Base-by-base conservation (phyloP, 2,113 vertebrate species). In the Pangasianodon gigas region DNA sequence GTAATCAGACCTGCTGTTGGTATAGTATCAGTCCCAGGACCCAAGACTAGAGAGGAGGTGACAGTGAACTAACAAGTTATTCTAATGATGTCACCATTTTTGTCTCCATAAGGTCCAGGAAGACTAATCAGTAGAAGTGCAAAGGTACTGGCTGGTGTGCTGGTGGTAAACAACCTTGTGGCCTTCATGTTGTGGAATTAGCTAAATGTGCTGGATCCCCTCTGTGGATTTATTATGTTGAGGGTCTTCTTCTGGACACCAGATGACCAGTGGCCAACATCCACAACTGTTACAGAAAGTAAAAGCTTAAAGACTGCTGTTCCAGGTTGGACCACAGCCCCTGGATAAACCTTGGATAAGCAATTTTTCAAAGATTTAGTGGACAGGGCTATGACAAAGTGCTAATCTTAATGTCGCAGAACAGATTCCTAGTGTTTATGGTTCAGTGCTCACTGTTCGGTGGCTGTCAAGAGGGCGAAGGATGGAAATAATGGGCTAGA, bases 321-420 rank as follows among this genome's bases (percentile, higher is more conserved):
- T 29, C 13, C 46, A 3, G 24, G 24, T 6, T 51, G 24, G 13
- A n/a, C 46, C 48, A 51, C 1, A 5, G 24, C 46, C 26, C 26
- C 46, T 10, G 77, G 46, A n/a, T 29, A 51, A 80, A 52, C 26
- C 13, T 26, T 16, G 24, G 13, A 52, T 29, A 29, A 52, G 44
- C 26, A 52, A 16, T 48, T 51, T 19, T 26, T 48, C 24, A 79
- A 26, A 80, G 46, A n/a, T 51, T 80, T 80, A 52, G 46, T 80
- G 77, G 48, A 51, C 26, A 51, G 77, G 77, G 24, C 24, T 52
- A 80, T 80, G 44, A 80, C 24, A 51, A 80, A 80, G 24, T 80
- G 77, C 48, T 80, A 51, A 80, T 80, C n/a, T 80, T 80, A n/a
- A 52, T 80, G 77, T 16, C 26, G 2, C 77, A 80, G 77, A 51